phyloP scores from a whole-genome alignment of 1,140 invertebrate species.

The Paraescarpia echinospica region DNA sequence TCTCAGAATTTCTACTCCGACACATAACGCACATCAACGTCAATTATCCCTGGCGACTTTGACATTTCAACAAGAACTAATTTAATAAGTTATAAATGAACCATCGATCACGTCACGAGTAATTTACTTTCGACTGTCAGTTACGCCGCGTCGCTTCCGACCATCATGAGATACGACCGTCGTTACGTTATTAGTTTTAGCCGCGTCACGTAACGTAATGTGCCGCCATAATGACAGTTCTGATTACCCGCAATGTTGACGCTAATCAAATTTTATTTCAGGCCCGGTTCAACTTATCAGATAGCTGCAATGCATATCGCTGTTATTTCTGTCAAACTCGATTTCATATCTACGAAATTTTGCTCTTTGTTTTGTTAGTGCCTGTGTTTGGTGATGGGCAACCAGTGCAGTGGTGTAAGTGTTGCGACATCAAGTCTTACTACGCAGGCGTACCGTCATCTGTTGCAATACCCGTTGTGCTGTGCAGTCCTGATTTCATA shows the following conservation, averaged over 20 bases:
- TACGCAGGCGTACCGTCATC: background rate
- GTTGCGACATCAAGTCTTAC: background rate
- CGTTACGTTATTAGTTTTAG: background rate
- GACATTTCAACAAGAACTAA: background rate
- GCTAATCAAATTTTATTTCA: background rate
- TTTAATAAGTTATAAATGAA: background rate
- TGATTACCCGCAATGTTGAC: background rate
- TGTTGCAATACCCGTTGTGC: background rate
- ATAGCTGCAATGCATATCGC: background rate
- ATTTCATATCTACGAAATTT: background rate
- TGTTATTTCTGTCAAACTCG: background rate
- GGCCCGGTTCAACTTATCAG: background rate
- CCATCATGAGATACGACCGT: background rate
- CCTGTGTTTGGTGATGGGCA: background rate
- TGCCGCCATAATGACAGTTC: background rate
- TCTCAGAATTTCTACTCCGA: background rate
- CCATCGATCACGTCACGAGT: background rate
- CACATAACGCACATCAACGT: background rate
- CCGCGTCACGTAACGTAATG: background rate
- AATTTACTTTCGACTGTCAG: background rate
- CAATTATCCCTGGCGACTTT: background rate
- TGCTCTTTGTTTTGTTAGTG: background rate
- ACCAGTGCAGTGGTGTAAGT: background rate
- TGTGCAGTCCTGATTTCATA: too few relatives aligned
- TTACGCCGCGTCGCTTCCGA: background rate